Evolutionary conservation across 1,140 invertebrate species (phyloP), one percentile per base, ranked within the genome.

Genomic region (Heliconius congener): DNA sequence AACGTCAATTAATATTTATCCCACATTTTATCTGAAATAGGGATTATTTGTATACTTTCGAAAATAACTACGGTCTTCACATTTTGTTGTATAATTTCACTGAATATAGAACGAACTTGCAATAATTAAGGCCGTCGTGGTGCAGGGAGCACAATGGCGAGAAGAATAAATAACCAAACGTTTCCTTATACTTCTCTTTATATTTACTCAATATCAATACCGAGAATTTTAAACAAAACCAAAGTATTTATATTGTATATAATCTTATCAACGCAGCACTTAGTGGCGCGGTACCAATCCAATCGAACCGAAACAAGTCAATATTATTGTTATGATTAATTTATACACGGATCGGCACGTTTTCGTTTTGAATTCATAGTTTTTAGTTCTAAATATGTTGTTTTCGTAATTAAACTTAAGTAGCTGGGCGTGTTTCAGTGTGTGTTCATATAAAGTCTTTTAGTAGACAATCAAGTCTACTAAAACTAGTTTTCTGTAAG

Each of bases 321-420:
- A 66, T 66, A 66, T 66, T 66, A 66, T 66, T 66, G 57, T 66
- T 66, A 66, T 66, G 57, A 66, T 66, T 66, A 66, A 66, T 66
- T 66, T 27, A 27, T 66, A 27, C 23, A 66, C 23, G 19, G 55
- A 57, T 66, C 30, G 57, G 57, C 23, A 66, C 23, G 57, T 13
- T 66, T 27, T 27, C 23, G 23, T 27, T 46, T 13, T 13, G 23
- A 66, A 66, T 11, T 66, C 27, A 16, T 66, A 66, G 23, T 30
- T 66, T 13, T 66, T 66, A 13, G 57, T 66, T 66, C 11, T 66
- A 27, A 30, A 66, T 23, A 1, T 19, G n/a, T 3, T 23, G 8
- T 57, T 57, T n/a, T n/a, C n/a, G 0, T 57, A n/a, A 0, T 66
- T 13, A 52, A n/a, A 30, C 3, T 66, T n/a, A 9, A n/a, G 19